Base-by-base conservation (phyloP, 2,113 vertebrate genomes). In the Physeter macrocephalus region DNA sequence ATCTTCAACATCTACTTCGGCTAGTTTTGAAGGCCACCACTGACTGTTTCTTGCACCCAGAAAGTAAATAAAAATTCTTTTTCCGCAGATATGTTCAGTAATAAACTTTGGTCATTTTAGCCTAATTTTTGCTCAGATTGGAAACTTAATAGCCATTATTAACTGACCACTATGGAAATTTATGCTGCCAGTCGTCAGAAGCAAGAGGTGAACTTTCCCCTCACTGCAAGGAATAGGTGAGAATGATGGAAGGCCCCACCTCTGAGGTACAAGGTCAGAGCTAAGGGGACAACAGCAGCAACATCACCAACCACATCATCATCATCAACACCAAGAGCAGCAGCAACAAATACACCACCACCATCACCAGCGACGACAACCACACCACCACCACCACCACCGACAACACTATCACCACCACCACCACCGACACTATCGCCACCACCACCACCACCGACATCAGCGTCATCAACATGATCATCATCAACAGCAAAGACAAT, bases 31-130 rank as follows among this genome's bases (percentile, higher is more conserved):
- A 59, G 15, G 27, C 66, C 59, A 46, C 59, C 9, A 17, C 1
- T 0, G 5, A 59, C 27, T 31, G 1, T 29, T 46, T 23, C 41
- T 4, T 9, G 0, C 31, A 34, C 5, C 8, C 21, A 21, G n/a
- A 78, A 41, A 89, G 71, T 25, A 84, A 78, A 94, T 13, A 4
- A 67, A 49, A 69, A 14, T 62, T 25, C 41, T 54, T 9, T 49
- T 7, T 13, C 67, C 13, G 36, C 8, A 36, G 4, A 29, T 10
- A n/a, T 15, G 17, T 54, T 34, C 41, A 69, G 6, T 23, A 67
- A 69, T 18, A 84, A 74, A 71, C 61, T 61, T 43, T 29, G 59
- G 29, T 72, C 15, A 34, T 62, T 52, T 82, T 36, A 23, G 20
- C 13, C 18, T 49, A 52, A 20, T 52, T 62, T 84, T 41, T 43